phyloP scores from a whole-genome alignment of 2,888 invertebrate species.

The Diaphora mendica region DNA sequence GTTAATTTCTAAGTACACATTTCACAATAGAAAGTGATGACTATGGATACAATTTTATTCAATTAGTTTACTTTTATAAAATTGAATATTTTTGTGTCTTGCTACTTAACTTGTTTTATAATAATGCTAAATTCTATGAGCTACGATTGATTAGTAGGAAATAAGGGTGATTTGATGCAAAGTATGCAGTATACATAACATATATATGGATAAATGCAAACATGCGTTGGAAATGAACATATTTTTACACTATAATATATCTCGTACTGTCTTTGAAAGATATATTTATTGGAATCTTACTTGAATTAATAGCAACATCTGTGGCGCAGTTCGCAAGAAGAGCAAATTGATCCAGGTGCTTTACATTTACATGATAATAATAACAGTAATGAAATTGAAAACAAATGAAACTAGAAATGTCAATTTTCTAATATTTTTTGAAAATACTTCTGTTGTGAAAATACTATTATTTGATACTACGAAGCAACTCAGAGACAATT shows the following conservation, averaged over 20 bases:
- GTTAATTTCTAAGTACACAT: not conserved
- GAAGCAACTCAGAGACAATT: not conserved
- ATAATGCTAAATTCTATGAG: not conserved
- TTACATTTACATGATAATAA: conserved; percentile 8
- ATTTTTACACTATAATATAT: not conserved
- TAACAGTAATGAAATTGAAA: not conserved
- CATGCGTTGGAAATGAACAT: conserved; percentile 28
- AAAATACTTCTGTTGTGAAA: not conserved
- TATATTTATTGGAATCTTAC: not conserved
- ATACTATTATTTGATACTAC: not conserved
- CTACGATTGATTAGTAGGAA: conserved; percentile 16
- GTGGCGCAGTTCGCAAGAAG: not conserved
- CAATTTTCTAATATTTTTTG: not conserved
- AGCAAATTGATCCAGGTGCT: too few relatives aligned
- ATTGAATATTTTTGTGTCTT: too few relatives aligned
- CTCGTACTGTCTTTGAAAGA: not conserved
- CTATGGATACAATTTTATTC: too few relatives aligned
- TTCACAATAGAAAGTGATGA: not conserved
- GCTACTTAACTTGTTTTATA: not conserved
- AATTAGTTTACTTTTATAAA: not conserved
- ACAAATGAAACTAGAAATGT: not conserved
- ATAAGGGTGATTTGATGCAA: not conserved
- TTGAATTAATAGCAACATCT: not conserved
- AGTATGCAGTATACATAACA: conserved; percentile 14
- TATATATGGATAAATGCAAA: conserved; percentile 30